Base-by-base conservation (phyloP, 2,797 vertebrate genomes). In the Holocentrus rufus region DNA sequence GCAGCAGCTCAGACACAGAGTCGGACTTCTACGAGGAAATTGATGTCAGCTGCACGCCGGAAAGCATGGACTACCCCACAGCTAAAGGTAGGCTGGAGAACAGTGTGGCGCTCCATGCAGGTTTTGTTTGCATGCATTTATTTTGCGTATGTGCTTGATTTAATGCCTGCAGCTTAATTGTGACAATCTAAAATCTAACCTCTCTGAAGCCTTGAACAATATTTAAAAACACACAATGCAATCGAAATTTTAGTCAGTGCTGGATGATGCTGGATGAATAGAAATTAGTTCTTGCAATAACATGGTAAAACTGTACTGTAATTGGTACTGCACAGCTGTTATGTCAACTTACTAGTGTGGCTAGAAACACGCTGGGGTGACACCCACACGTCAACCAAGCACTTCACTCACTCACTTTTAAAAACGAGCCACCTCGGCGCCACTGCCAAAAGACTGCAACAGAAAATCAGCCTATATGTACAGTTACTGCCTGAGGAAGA, bases 11-110 rank as follows among this genome's bases (percentile, higher is more conserved):
- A 83, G 97, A 98, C 91, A 97, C 96, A 0, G 98, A 99, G 89
- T 99, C 98, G 77, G 97, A 99, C 93, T 97, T 98, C 94, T 98
- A 98, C 90, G 98, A 99, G 92, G 97, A 98, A 93, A 98, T 98
- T 90, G 96, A 98, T 92, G 98, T 98, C 87, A 98, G 97, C 95
- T 99, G 98, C 94, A 98, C 97, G 87, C 96, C 98, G 77, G 96
- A 99, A 85, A 96, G 94, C 94, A 91, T 95, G 92, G 96, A 98
- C 89, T 98, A 97, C 93, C 95, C 95, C 62, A 94, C 93, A 77
- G 92, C 92, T 82, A 96, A 95, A 96, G 98, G 97, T 99, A 96
- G 53, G 73, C 42, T 23, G 52, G 25, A 22, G 20, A 60, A 68
- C 71, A 14, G 34, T 68, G 47, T 58, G 70, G 34, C 64, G 60